A percentile compares a stretch with the other conserved stretches of the same genome.
Conservation (phyloP, 2,797 vertebrate genomes). For the Phrynocephalus vlangalii region DNA sequence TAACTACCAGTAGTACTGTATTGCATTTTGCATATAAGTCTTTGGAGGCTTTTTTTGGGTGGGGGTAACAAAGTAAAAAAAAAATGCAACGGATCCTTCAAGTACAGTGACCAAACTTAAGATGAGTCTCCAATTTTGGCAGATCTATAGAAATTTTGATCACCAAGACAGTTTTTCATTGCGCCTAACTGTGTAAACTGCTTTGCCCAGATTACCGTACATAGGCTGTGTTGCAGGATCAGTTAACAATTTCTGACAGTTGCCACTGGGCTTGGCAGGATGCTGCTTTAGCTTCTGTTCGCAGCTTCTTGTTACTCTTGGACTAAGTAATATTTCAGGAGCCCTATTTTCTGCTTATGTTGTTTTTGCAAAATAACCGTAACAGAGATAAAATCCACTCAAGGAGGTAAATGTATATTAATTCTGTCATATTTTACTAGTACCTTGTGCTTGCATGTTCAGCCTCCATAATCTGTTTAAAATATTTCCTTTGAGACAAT, state of each 20-base stretch:
- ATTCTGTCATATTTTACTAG: not conserved
- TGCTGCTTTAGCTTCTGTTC: slow-evolving; percentile 70
- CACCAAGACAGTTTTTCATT: not conserved
- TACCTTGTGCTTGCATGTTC: slow-evolving; percentile 22
- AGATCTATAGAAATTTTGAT: slow-evolving; percentile 23
- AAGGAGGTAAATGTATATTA: not conserved
- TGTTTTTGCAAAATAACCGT: slow-evolving; percentile 32
- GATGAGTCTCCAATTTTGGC: not conserved
- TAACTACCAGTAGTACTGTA: slow-evolving; percentile 58
- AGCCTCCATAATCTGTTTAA: slow-evolving; percentile 6
- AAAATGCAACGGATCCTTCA: slow-evolving; percentile 80
- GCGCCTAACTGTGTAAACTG: slow-evolving; percentile 19
- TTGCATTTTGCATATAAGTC: slow-evolving; percentile 60
- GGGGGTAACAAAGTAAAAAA: slow-evolving; percentile 66
- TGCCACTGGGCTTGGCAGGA: slow-evolving; percentile 74
- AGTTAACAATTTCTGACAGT: slow-evolving; percentile 78
- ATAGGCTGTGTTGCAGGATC: slow-evolving; percentile 70
- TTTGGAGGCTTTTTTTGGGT: slow-evolving; percentile 67
- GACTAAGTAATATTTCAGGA: slow-evolving; percentile 61
- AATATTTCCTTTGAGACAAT: not conserved
- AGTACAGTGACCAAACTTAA: slow-evolving; percentile 48
- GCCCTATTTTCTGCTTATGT: slow-evolving; percentile 42
- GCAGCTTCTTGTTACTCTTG: slow-evolving; percentile 65
- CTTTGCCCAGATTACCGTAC: too few species aligned
- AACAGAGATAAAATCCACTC: not conserved